Percentiles rank a stretch among this genome's conserved stretches.
phyloP scores from a whole-genome alignment of 64 coral and sea anemone genomes.

The Montipora cactus region DNA sequence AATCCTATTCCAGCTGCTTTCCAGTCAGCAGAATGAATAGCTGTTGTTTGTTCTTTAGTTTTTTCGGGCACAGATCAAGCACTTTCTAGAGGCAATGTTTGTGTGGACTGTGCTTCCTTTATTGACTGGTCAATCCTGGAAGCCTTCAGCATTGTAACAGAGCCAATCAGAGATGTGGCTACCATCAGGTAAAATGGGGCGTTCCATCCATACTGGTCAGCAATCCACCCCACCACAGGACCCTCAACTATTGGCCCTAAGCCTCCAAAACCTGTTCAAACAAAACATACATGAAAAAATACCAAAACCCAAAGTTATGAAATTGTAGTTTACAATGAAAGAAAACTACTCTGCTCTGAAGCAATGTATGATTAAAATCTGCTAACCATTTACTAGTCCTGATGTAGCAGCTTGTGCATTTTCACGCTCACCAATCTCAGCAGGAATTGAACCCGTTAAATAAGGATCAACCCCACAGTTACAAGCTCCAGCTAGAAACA shows the following conservation, averaged over 20 bases:
- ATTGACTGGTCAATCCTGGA: constrained; percentile 75
- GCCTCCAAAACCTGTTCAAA: constrained; percentile 87
- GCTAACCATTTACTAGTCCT: constrained; percentile 94
- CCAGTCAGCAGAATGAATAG: no score
- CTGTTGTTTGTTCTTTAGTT: no score
- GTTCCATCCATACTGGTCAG: constrained; percentile 84
- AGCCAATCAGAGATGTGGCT: constrained; percentile 70
- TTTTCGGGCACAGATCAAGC: constrained; percentile 6
- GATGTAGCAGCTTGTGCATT: constrained; percentile 97
- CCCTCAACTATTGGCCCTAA: constrained; percentile 91
- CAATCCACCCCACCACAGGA: constrained; percentile 91
- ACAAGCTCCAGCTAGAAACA: constrained; percentile 95
- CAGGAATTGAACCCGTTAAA: constrained; percentile 92
- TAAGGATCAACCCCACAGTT: constrained; percentile 99
- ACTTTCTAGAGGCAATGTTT: background rate
- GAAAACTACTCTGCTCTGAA: no score
- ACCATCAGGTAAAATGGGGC: constrained; percentile 97
- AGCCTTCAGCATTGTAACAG: constrained; percentile 84
- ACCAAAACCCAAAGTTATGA: background rate
- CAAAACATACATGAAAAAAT: background rate
- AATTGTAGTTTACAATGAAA: no score
- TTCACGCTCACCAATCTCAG: constrained; percentile 86
- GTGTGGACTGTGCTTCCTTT: constrained; percentile 85
- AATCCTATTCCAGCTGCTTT: no score
- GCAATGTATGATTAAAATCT: no score